A percentile compares a stretch with the other conserved stretches of the same genome.
These are phyloP conservation scores for Gobiocypris rarus DNA, from an alignment of 2,113 vertebrate genomes.

Conservation along the genomic window DNA sequence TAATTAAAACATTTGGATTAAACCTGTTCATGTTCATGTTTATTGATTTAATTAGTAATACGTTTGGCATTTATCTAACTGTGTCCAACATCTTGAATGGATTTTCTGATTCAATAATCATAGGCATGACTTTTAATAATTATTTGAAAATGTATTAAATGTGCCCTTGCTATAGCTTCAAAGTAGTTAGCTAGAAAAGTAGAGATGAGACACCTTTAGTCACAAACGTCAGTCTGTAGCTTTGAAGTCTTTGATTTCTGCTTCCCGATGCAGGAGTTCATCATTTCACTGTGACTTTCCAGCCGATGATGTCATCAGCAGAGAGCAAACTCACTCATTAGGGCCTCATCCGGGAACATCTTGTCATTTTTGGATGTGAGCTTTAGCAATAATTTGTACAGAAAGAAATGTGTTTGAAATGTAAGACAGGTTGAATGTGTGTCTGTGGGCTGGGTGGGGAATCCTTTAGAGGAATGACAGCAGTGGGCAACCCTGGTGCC, in stretches of 20 bases:
- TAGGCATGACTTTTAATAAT: too few relatives aligned
- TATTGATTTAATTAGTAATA: neutral
- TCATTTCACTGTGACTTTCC: conserved; percentile 33
- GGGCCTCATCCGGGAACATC: conserved; percentile 32
- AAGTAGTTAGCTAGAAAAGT: neutral
- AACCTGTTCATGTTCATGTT: neutral
- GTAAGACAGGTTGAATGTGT: neutral
- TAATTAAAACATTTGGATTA: too few relatives aligned
- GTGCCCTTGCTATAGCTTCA: neutral
- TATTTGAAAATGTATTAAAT: neutral
- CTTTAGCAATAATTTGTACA: neutral
- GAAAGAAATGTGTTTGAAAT: conserved; percentile 34
- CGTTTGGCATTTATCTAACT: neutral
- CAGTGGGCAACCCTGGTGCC: conserved; percentile 15
- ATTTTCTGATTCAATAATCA: too few relatives aligned
- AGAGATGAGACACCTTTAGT: neutral
- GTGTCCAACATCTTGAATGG: neutral
- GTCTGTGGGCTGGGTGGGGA: neutral
- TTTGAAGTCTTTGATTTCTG: neutral
- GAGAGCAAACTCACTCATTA: conserved; percentile 32
- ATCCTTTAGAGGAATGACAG: neutral
- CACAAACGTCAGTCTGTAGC: neutral
- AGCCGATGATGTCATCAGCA: conserved; percentile 54
- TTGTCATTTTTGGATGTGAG: conserved; percentile 24
- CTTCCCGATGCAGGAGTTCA: neutral